Percentiles rank a stretch among this genome's conserved stretches.
Conservation (phyloP, 2,888 invertebrate species). For the Chaitophorus viminalis region DNA sequence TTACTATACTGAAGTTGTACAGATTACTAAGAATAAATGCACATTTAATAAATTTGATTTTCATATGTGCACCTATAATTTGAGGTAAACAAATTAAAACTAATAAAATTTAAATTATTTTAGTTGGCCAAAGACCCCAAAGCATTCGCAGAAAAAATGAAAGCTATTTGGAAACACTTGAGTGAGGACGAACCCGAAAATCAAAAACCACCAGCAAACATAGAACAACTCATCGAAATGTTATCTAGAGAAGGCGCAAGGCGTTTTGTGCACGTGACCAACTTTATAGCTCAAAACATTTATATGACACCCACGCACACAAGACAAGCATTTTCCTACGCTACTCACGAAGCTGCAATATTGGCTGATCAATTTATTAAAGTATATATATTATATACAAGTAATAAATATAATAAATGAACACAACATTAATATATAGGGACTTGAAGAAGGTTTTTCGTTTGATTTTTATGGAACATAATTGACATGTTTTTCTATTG, state of each 20-base stretch:
- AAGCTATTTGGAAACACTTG: slow-evolving; percentile 76
- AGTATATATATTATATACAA: not conserved
- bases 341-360: not conserved
- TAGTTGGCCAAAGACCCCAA: slow-evolving; percentile 84
- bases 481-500: too few relatives aligned
- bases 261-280: slow-evolving; percentile 80
- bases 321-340: slow-evolving; percentile 53
- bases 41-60: too few relatives aligned
- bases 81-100: too few relatives aligned
- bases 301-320: slow-evolving; percentile 71
- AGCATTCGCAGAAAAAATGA: slow-evolving; percentile 77
- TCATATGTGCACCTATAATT: too few relatives aligned
- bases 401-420: too few relatives aligned
- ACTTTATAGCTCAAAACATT: slow-evolving; percentile 74
- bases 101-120: slow-evolving; percentile 44
- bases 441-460: too few relatives aligned
- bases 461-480: too few relatives aligned
- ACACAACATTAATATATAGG: too few relatives aligned
- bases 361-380: slow-evolving; percentile 41
- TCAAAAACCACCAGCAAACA: slow-evolving; percentile 80
- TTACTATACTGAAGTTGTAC: too few relatives aligned
- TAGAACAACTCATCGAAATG: slow-evolving; percentile 81
- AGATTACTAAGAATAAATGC: too few relatives aligned
- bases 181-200: slow-evolving; percentile 86
- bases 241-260: slow-evolving; percentile 82